phyloP scores from a whole-genome alignment of 2,113 vertebrate genomes.

The Cacatua alba region DNA sequence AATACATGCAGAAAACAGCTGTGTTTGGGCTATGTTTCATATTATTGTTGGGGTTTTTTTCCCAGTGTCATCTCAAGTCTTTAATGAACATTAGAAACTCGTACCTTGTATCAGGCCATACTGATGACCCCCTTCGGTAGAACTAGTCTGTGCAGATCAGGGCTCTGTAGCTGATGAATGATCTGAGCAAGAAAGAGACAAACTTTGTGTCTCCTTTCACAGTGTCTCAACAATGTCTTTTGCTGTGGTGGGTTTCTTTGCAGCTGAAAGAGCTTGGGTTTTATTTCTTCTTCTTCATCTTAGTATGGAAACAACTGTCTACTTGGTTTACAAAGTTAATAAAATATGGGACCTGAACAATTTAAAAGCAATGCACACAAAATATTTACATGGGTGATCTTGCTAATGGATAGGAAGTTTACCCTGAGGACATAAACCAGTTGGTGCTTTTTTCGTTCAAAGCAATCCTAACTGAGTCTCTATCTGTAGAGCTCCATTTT shows the following conservation, averaged over 20 bases:
- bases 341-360: background rate
- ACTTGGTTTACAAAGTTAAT: background rate
- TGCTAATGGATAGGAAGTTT: background rate
- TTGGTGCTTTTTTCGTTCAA: background rate
- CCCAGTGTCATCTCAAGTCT: background rate
- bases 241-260: background rate
- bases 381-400: constrained; percentile 1
- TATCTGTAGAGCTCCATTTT: background rate
- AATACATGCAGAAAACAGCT: background rate
- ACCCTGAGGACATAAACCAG: background rate
- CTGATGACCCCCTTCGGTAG: background rate
- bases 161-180: background rate
- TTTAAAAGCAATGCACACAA: background rate
- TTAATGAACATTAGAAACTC: background rate
- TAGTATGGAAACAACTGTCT: background rate
- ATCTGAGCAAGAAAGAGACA: background rate
- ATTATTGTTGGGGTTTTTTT: background rate
- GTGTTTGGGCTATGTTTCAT: background rate
- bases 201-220: background rate
- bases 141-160: background rate
- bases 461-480: background rate
- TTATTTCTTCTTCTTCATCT: background rate
- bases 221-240: background rate
- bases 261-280: background rate
- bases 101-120: background rate